Evolutionary conservation across 2,888 invertebrate genomes (phyloP), one percentile per base, ranked within the genome.

Genomic region (Leptopilina syphax): DNA sequence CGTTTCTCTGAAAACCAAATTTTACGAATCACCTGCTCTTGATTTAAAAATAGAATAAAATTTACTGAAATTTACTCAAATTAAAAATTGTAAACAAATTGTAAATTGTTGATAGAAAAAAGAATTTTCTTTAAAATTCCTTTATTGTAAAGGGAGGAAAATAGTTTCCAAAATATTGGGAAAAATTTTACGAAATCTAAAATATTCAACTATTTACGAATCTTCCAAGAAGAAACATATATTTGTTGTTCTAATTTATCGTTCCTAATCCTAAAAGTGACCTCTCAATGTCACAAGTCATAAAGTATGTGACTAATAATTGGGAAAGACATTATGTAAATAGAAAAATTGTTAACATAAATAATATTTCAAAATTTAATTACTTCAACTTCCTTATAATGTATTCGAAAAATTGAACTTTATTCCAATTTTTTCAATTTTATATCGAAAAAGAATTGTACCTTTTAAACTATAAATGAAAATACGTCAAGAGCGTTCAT

Each of bases 291-390:
- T 73, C 73, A 73, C 27, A 27, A 70, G 34, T 68, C 10, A 57
- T 57, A 34, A 73, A 5, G 8, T 34, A 57, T 27, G 54, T 73
- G 34, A 34, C 1, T 73, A 57, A 34, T 70, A 73, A 73, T 73
- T 73, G 57, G 54, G 27, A 57, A 73, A 34, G n/a, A 57, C n/a
- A 73, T 73, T 73, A 73, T 73, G 57, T 73, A 57, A 73, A 73
- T 50, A 73, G 7, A 34, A n/a, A 54, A 13, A 8, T 18, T 27
- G 54, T 24, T 8, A 27, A 70, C 4, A 12, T 12, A 12, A 50
- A 24, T 12, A 27, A 47, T 13, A 24, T 50, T 12, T 50, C 2
- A 27, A 68, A 27, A 24, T 3, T 27, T 24, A 13, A 13, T 54
- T 7, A 24, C 13, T 2, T 3, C 34, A 34, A 34, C 27, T 18